These are phyloP conservation scores for Malacosoma neustria DNA, from an alignment of 2,888 invertebrate species.

Conservation along the genomic window DNA sequence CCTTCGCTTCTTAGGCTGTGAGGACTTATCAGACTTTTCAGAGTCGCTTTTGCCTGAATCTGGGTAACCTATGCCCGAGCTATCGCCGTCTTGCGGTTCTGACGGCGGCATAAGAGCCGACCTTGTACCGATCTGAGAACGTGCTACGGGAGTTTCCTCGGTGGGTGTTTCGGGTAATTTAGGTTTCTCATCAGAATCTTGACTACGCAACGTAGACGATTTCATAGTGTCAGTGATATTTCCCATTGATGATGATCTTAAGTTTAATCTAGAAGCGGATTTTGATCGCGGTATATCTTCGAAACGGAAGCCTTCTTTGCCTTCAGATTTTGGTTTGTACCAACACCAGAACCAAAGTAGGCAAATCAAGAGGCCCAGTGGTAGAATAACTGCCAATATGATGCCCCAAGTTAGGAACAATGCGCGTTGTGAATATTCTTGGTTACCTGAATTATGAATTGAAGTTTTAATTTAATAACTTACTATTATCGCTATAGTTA, in stretches of 20 bases:
- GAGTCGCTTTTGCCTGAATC: constrained; percentile 69
- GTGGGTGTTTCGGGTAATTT: constrained; percentile 52
- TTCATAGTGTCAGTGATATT: constrained; percentile 67
- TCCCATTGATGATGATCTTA: constrained; percentile 69
- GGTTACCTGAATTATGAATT: constrained; percentile 67
- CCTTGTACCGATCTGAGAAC: constrained; percentile 28
- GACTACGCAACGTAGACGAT: constrained; percentile 52
- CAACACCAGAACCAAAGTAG: constrained; percentile 78
- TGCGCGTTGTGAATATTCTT: constrained; percentile 81
- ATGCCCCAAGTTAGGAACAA: constrained; percentile 84
- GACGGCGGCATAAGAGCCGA: constrained; percentile 41
- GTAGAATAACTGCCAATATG: constrained; percentile 82
- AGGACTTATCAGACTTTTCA: constrained; percentile 67
- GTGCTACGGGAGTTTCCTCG: constrained; percentile 41
- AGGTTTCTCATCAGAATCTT: constrained; percentile 45
- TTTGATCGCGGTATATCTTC: constrained; percentile 73
- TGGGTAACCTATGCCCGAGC: constrained; percentile 68
- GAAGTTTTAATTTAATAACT: constrained; percentile 16
- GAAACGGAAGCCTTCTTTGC: constrained; percentile 73
- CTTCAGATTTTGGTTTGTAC: constrained; percentile 72
- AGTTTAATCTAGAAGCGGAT: constrained; percentile 74
- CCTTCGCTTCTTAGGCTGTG: constrained; percentile 76
- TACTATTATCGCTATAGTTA: no score
- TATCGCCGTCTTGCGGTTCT: constrained; percentile 56
- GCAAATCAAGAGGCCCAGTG: constrained; percentile 77